Conservation (phyloP, 2,797 vertebrate genomes). For the Melanitta fusca region DNA sequence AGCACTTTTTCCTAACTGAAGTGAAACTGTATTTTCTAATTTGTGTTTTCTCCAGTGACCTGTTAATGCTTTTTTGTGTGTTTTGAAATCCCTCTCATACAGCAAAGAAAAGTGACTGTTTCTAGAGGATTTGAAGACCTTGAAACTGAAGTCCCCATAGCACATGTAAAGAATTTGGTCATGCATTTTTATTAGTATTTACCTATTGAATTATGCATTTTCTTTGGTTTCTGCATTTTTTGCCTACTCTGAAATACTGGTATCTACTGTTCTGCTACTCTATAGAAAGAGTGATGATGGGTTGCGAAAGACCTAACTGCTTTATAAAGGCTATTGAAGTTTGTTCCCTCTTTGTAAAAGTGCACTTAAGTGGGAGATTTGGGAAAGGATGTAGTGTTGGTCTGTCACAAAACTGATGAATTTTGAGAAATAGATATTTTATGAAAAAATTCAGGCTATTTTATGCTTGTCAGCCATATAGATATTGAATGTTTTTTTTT, state of each 20-base stretch:
- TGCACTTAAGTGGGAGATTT: neutral
- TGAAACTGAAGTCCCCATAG: neutral
- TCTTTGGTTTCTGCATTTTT: slow-evolving; percentile 9
- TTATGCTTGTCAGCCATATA: neutral
- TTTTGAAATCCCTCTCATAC: neutral
- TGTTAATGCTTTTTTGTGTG: neutral
- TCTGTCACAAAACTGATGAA: neutral
- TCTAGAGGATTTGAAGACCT: neutral
- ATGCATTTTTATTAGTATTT: neutral
- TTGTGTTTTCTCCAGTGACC: neutral
- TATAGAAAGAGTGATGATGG: neutral
- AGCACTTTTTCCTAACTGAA: neutral
- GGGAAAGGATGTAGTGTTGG: neutral
- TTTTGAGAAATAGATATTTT: neutral
- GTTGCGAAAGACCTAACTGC: neutral
- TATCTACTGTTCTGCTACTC: neutral
- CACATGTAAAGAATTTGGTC: neutral
- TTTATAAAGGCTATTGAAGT: neutral
- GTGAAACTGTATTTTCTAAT: neutral
- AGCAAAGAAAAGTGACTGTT: neutral
- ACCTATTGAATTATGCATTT: neutral
- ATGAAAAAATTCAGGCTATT: neutral
- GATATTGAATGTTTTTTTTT: neutral
- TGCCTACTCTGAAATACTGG: neutral
- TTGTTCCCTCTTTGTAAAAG: neutral